Evolutionary conservation across 2,888 invertebrate species (phyloP).

Genomic region (Phymatocera aterrima): DNA sequence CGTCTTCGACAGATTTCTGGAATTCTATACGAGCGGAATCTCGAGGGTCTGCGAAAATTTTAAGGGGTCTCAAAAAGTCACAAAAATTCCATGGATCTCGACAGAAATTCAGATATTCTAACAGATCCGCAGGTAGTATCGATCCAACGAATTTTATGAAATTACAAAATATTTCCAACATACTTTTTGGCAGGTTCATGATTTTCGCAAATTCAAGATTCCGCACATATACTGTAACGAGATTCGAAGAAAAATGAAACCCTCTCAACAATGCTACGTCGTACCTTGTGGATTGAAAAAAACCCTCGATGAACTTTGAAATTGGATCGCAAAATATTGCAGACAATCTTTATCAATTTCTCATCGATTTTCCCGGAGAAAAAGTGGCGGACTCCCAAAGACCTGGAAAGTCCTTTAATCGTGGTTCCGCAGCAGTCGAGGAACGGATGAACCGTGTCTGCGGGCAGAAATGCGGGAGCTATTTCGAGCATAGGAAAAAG

Average conservation of each 20-base stretch:
- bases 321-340: too few species aligned
- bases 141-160: too few species aligned
- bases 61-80: neutral
- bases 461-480: neutral
- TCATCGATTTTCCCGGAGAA: neutral
- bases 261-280: too few species aligned
- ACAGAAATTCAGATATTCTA: neutral
- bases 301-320: too few species aligned
- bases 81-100: too few species aligned
- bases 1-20: neutral
- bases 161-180: too few species aligned
- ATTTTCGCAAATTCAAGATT: too few species aligned
- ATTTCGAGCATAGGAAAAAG: neutral
- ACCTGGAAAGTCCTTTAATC: neutral
- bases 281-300: too few species aligned
- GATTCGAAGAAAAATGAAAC: too few species aligned
- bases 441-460: constrained; percentile 5
- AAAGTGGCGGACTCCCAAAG: neutral
- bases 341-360: neutral
- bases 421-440: neutral
- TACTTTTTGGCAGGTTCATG: too few species aligned
- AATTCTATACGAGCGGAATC: neutral
- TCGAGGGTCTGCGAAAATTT: neutral
- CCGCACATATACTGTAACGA: too few species aligned
- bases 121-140: too few species aligned